Percentiles rank a stretch among this genome's conserved stretches.
Evolutionary conservation across 2,888 invertebrate species (phyloP).

Genomic region (Spicauda simplicius): DNA sequence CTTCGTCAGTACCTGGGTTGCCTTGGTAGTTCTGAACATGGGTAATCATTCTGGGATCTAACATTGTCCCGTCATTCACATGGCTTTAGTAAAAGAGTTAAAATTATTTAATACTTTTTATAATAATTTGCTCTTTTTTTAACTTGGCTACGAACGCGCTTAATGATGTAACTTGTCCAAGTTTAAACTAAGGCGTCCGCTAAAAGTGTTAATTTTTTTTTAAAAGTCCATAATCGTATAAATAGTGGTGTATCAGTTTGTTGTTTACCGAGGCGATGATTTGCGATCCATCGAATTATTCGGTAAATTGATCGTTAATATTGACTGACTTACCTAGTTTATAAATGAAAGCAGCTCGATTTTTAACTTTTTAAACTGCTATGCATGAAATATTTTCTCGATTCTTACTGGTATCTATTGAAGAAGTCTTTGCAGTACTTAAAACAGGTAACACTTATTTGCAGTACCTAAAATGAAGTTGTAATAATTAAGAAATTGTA

Average conservation of each 20-base stretch:
- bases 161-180: not conserved
- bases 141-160: no score
- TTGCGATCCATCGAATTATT: not conserved
- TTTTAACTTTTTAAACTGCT: conserved; percentile 4
- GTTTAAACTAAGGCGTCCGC: conserved; percentile 8
- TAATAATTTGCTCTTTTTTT: no score
- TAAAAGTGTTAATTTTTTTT: conserved; percentile 17
- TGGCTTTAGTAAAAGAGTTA: no score
- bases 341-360: conserved; percentile 5
- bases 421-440: no score
- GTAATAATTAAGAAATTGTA: no score
- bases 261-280: not conserved
- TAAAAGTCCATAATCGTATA: conserved; percentile 18
- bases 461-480: no score
- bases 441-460: no score
- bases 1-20: no score
- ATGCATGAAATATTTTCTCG: not conserved
- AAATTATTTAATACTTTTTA: no score
- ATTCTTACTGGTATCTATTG: not conserved
- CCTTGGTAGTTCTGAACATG: no score
- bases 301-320: conserved; percentile 6
- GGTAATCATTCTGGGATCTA: no score
- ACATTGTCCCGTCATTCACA: no score
- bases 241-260: conserved; percentile 13
- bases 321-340: conserved; percentile 1